These are phyloP conservation scores for Aurelia aurita complex sp. Pacific DNA, from an alignment of 30 jellyfish, hydroid and myxozoan genomes.

Conservation along the genomic window DNA sequence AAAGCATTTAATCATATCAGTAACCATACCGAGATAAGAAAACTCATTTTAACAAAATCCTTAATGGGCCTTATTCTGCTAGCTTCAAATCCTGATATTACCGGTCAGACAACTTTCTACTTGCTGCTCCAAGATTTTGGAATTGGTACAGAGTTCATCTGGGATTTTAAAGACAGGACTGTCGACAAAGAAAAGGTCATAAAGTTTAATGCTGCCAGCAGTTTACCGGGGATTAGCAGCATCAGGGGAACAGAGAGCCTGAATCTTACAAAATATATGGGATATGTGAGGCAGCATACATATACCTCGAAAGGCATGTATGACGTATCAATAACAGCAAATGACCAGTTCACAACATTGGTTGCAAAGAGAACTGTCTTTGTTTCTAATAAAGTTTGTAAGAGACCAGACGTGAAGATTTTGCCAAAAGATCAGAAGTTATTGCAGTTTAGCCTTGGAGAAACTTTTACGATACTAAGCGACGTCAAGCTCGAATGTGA, in stretches of 20 bases:
- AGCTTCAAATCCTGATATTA: not conserved
- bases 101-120: constrained; percentile 10
- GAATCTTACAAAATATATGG: constrained; percentile 4
- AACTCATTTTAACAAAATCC: constrained; percentile 12
- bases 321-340: constrained; percentile 11
- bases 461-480: constrained; percentile 27
- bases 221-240: constrained; percentile 4
- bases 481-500: constrained; percentile 43
- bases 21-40: not conserved
- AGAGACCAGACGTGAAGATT: constrained; percentile 32
- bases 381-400: constrained; percentile 21
- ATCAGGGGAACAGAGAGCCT: constrained; percentile 13
- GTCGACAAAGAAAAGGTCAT: not conserved
- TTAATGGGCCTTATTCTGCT: constrained; percentile 19
- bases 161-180: constrained; percentile 56
- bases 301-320: constrained; percentile 13
- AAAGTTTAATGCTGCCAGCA: constrained; percentile 14
- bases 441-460: constrained; percentile 30
- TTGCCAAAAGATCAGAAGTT: not conserved
- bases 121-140: constrained; percentile 34
- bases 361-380: constrained; percentile 26
- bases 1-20: constrained; percentile 12
- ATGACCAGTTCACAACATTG: constrained; percentile 10
- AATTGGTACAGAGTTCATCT: not conserved
- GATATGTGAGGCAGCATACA: not conserved